phyloP scores from a whole-genome alignment of 2,113 vertebrate species.

The Eretmochelys imbricata region DNA sequence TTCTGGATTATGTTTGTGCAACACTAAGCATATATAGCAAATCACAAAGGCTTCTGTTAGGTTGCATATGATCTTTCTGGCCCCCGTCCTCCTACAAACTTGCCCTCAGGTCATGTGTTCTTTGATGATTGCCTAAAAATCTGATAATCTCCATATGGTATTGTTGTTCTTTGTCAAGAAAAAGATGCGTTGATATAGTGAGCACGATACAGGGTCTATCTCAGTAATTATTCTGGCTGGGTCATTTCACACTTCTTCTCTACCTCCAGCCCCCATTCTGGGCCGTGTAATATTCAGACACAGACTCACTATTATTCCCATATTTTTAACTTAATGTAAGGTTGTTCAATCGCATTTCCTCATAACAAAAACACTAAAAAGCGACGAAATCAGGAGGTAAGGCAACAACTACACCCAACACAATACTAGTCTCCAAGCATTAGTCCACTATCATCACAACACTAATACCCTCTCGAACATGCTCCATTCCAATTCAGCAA shows the following conservation, averaged over 20 bases:
- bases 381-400: background rate
- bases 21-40: too few relatives aligned
- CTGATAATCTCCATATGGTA: too few relatives aligned
- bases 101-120: background rate
- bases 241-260: background rate
- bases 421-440: background rate
- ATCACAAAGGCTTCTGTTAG: background rate
- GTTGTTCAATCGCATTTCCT: background rate
- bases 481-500: background rate
- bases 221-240: background rate
- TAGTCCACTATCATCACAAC: background rate
- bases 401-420: background rate
- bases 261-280: background rate
- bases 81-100: background rate
- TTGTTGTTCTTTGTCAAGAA: too few relatives aligned
- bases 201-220: too few relatives aligned
- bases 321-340: background rate
- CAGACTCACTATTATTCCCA: conserved; percentile 6
- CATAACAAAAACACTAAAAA: background rate
- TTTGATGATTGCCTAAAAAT: background rate
- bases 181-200: too few relatives aligned
- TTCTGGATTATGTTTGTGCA: background rate
- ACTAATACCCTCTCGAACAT: background rate
- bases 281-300: background rate
- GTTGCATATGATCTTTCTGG: background rate